phyloP scores from a whole-genome alignment of 2,113 vertebrate genomes.

The Bungarus multicinctus region DNA sequence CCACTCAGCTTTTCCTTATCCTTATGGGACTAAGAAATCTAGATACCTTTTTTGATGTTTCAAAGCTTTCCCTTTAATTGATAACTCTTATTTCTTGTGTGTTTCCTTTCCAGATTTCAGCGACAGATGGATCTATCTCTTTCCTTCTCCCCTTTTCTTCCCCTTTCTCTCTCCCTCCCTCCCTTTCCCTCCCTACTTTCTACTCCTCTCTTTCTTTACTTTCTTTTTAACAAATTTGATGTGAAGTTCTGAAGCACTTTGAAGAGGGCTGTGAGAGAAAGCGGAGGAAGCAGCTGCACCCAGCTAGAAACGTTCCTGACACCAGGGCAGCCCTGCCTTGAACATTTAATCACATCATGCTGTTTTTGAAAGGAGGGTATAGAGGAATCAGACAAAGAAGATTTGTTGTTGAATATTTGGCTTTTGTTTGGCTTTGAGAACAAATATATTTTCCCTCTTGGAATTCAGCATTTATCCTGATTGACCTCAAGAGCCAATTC shows the following conservation, averaged over 20 bases:
- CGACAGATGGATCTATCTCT: conserved; percentile 70
- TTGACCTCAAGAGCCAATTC: conserved; percentile 32
- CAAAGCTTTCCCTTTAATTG: conserved; percentile 41
- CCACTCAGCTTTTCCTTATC: conserved; percentile 24
- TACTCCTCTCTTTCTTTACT: conserved; percentile 11
- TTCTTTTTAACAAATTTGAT: conserved; percentile 57
- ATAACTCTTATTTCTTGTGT: conserved; percentile 57
- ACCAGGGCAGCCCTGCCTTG: conserved; percentile 49
- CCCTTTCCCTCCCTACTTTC: background rate
- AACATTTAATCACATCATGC: conserved; percentile 40
- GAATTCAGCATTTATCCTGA: background rate
- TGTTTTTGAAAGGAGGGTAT: conserved; percentile 4
- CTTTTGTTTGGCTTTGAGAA: conserved; percentile 52
- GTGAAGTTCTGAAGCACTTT: conserved; percentile 61
- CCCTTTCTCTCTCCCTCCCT: conserved; percentile 32
- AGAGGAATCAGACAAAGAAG: conserved; percentile 21
- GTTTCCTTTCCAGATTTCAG: conserved; percentile 73
- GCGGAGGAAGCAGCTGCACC: conserved; percentile 38
- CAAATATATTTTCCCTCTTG: background rate
- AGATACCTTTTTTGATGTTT: conserved; percentile 31
- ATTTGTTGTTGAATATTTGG: background rate
- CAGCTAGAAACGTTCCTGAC: conserved; percentile 34
- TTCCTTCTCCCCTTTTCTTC: conserved; percentile 40
- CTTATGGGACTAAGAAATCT: conserved; percentile 27
- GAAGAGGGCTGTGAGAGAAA: conserved; percentile 16